Conservation (phyloP, 2,888 invertebrate species). For the Hemaris fuciformis region DNA sequence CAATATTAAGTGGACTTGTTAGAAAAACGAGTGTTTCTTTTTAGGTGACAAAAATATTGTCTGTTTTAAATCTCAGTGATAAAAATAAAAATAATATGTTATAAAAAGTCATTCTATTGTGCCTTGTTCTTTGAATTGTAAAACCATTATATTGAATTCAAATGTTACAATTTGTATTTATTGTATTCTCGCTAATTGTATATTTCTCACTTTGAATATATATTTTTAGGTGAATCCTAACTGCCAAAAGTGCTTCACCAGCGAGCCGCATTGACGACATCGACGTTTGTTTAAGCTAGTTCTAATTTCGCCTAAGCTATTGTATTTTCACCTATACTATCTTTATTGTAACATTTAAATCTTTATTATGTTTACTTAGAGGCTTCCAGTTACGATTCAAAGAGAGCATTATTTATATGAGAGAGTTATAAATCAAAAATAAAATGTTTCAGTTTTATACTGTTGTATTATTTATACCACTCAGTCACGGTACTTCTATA, state of each 20-base stretch:
- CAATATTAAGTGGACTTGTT: too few species aligned
- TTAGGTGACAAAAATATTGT: too few species aligned
- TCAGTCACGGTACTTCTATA: too few species aligned
- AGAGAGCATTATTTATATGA: constrained; percentile 75
- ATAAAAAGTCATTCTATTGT: not conserved
- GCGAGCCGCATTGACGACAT: constrained; percentile 23
- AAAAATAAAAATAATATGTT: not conserved
- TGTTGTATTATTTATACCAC: constrained; percentile 42
- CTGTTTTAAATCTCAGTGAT: not conserved
- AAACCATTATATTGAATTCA: not conserved
- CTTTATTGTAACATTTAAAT: constrained; percentile 35
- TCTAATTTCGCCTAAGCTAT: constrained; percentile 27
- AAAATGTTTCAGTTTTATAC: constrained; percentile 71
- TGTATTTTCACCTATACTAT: constrained; percentile 22
- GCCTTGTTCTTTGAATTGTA: not conserved
- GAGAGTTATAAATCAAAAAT: constrained; percentile 72
- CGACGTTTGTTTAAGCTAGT: constrained; percentile 29
- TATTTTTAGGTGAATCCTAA: constrained; percentile 77
- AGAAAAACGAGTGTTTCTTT: too few species aligned
- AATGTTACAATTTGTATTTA: not conserved
- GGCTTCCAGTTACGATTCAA: constrained; percentile 75
- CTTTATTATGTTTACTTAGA: constrained; percentile 63
- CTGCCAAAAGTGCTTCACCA: constrained; percentile 46
- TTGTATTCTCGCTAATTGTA: too few species aligned
- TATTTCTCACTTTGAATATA: constrained; percentile 21